phyloP scores from a whole-genome alignment of 53 echinoderm and acorn worm species.

The Antedon mediterranea region DNA sequence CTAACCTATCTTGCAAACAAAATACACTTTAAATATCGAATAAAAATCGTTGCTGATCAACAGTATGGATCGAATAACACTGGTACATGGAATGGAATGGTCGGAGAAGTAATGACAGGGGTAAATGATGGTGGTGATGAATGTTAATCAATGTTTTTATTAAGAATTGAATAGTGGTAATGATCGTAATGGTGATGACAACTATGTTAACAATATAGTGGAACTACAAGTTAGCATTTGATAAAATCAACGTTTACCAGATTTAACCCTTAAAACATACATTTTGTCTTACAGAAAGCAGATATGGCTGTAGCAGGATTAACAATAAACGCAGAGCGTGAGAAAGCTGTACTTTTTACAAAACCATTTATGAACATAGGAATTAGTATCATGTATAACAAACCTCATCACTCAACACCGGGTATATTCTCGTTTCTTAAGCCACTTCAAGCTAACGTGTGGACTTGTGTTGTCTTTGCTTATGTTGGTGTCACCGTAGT shows the following conservation, averaged over 20 bases:
- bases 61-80: slow-evolving; percentile 50
- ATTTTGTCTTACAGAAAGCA: slow-evolving; percentile 71
- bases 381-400: slow-evolving; percentile 95
- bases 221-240: too few species aligned
- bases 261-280: too few species aligned
- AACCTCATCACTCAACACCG: slow-evolving; percentile 29
- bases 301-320: slow-evolving; percentile 79
- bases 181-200: too few species aligned
- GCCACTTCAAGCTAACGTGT: slow-evolving; percentile 71
- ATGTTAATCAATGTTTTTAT: too few species aligned
- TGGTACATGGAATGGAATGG: slow-evolving; percentile 68
- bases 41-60: slow-evolving; percentile 47
- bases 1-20: slow-evolving; percentile 27
- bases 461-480: slow-evolving; percentile 75
- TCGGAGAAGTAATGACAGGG: slow-evolving; percentile 83
- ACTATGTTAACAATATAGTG: too few species aligned
- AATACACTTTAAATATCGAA: slow-evolving; percentile 34
- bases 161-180: too few species aligned
- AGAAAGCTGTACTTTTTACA: slow-evolving; percentile 70
- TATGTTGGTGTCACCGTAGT: slow-evolving; percentile 68
- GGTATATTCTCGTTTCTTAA: slow-evolving; percentile 75
- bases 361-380: slow-evolving; percentile 96
- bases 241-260: too few species aligned
- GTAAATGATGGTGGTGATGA: slow-evolving; percentile 25
- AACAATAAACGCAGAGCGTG: slow-evolving; percentile 70